Conservation (phyloP, 2,797 vertebrate genomes). For the Spinus pinus region DNA sequence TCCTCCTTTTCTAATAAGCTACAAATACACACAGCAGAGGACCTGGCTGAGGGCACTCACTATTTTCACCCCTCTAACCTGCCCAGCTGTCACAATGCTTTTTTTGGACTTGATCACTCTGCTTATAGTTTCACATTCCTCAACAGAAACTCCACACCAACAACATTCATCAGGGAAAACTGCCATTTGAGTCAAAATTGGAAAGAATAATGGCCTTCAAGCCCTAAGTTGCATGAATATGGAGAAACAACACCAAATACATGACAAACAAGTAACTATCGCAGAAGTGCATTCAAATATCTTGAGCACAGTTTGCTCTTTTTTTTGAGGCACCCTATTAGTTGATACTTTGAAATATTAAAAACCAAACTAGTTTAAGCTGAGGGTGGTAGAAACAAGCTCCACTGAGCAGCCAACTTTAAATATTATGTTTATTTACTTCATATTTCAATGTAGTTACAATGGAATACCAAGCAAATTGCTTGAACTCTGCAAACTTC, state of each 20-base stretch:
- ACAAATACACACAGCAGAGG: neutral
- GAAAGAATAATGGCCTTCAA: neutral
- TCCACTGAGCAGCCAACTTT: neutral
- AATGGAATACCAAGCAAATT: neutral
- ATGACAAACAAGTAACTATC: neutral
- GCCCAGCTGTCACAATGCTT: constrained; percentile 60
- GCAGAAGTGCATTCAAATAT: neutral
- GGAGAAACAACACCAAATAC: neutral
- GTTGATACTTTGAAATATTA: neutral
- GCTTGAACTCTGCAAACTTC: neutral
- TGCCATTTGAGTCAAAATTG: constrained; percentile 13
- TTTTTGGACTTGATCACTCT: constrained; percentile 46
- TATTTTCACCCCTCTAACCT: constrained; percentile 17
- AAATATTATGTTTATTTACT: neutral
- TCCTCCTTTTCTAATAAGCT: neutral
- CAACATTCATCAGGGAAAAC: neutral
- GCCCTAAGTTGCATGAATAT: neutral
- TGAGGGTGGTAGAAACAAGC: neutral
- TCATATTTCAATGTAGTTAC: neutral
- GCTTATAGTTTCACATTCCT: constrained; percentile 53
- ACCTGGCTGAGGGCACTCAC: neutral
- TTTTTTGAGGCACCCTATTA: neutral
- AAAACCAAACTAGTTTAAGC: neutral
- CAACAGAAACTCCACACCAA: constrained; percentile 49
- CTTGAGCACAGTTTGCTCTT: neutral